phyloP scores from a whole-genome alignment of 2,888 invertebrate species.

The Epinotia brunnichana region DNA sequence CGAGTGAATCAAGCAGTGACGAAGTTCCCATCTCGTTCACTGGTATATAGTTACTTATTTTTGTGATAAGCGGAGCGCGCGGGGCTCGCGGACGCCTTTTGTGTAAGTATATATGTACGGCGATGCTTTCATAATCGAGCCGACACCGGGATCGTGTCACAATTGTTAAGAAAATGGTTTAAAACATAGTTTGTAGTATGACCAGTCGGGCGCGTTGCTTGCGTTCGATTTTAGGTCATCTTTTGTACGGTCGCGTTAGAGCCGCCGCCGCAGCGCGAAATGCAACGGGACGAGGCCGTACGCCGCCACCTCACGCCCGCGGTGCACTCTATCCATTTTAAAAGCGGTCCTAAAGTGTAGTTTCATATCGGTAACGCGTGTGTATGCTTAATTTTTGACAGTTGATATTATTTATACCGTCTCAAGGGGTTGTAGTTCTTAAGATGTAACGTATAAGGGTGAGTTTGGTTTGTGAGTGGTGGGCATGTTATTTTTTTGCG shows the following conservation, averaged over 20 bases:
- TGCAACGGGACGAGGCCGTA: conserved; percentile 82
- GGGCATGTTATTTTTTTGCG: conserved; percentile 78
- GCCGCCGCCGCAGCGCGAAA: conserved; percentile 77
- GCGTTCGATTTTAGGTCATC: conserved; percentile 83
- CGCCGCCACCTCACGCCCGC: conserved; percentile 71
- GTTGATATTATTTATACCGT: conserved; percentile 75
- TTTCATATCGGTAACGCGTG: conserved; percentile 80
- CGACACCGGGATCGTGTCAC: conserved; percentile 66
- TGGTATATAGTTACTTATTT: conserved; percentile 84
- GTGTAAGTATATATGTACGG: conserved; percentile 74
- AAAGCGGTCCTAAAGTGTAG: conserved; percentile 74
- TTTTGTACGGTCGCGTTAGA: conserved; percentile 79
- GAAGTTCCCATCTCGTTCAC: conserved; percentile 79
- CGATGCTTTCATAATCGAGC: conserved; percentile 61
- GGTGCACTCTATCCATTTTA: conserved; percentile 77
- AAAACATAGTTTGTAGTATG: conserved; percentile 65
- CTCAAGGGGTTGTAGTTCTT: conserved; percentile 73
- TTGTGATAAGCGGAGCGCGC: conserved; percentile 83
- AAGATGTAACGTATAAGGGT: conserved; percentile 64
- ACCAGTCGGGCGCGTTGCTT: conserved; percentile 67
- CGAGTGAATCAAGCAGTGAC: conserved; percentile 74
- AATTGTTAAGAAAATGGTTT: conserved; percentile 74
- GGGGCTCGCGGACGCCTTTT: conserved; percentile 76
- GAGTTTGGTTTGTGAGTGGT: conserved; percentile 64
- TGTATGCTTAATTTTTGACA: conserved; percentile 83